These are phyloP conservation scores for Poliocrania exsul DNA, from an alignment of 2,797 vertebrate species.

Conservation along the genomic window DNA sequence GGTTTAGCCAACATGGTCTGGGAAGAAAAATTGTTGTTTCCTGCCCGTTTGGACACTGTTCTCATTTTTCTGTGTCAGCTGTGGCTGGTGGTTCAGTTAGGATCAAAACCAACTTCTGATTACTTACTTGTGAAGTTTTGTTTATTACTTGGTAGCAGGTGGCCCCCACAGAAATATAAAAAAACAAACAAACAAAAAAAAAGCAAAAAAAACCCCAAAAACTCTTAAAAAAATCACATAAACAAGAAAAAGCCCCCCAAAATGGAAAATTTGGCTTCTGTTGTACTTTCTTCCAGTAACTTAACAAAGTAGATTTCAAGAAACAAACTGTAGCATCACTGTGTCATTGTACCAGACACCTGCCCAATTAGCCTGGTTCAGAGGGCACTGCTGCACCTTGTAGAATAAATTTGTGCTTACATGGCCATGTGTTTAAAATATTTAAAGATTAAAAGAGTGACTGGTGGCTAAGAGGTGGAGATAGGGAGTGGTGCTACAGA, in stretches of 20 bases:
- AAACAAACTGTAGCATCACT: not conserved
- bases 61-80: not conserved
- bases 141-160: not conserved
- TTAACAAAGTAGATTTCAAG: not conserved
- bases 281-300: not conserved
- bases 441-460: not conserved
- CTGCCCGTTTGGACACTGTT: not conserved
- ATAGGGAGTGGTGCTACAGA: not conserved
- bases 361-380: not conserved
- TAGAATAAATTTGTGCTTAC: not conserved
- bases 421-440: not conserved
- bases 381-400: not conserved
- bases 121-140: not conserved
- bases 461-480: not conserved
- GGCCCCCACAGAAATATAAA: not conserved
- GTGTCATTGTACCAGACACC: not conserved
- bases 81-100: not conserved
- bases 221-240: not conserved
- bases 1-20: not conserved
- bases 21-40: not conserved
- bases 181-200: not conserved
- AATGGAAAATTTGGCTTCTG: not conserved
- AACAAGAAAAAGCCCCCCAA: not conserved
- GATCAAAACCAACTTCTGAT: not conserved
- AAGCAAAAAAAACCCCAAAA: not conserved